Evolutionary conservation across 2,797 vertebrate genomes (phyloP).

Genomic region (Lepidocolaptes lacrymiger): DNA sequence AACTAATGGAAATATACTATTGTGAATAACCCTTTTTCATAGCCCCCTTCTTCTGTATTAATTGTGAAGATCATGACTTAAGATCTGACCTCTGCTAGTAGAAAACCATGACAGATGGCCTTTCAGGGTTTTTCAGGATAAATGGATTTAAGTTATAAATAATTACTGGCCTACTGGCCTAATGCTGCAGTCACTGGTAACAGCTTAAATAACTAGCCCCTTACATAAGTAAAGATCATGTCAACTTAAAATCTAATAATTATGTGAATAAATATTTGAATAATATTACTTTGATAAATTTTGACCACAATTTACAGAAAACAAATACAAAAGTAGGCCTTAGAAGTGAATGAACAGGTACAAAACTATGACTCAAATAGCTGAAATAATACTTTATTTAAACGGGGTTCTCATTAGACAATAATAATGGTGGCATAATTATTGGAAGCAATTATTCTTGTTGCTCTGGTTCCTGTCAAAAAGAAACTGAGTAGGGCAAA

Average conservation of each 20-base stretch:
- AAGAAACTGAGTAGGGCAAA: background rate
- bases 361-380: background rate
- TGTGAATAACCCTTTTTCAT: background rate
- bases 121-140: conserved; percentile 21
- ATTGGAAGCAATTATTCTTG: background rate
- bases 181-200: background rate
- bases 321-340: background rate
- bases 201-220: conserved; percentile 19
- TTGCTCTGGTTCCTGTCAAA: background rate
- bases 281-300: background rate
- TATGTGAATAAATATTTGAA: background rate
- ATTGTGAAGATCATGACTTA: background rate
- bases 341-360: background rate
- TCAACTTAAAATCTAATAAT: background rate
- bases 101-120: conserved; percentile 18
- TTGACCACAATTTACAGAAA: background rate
- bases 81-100: background rate
- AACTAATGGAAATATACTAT: background rate
- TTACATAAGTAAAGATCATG: conserved; percentile 31
- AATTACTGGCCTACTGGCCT: conserved; percentile 35
- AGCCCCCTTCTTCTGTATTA: rapidly evolving
- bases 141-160: conserved; percentile 60
- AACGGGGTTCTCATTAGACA: background rate
- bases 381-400: background rate
- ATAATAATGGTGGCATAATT: background rate